Conservation (phyloP, 2,113 vertebrate genomes). For the Colius striatus region DNA sequence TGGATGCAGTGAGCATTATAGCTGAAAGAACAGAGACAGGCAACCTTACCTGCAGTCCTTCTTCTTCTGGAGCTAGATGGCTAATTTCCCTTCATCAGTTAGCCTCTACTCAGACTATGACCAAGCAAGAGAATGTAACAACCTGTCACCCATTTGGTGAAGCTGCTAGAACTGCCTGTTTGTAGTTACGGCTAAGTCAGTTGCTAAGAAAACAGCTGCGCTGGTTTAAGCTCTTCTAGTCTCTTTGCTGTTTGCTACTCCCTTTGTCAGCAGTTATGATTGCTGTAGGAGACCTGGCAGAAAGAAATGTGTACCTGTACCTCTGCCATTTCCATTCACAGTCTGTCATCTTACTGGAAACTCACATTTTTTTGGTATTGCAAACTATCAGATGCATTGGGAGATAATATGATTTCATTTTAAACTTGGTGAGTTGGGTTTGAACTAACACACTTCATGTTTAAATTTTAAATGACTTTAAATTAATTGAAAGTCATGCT, state of each 20-base stretch:
- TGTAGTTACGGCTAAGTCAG: not conserved
- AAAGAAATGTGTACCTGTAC: not conserved
- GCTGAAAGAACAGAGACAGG: not conserved
- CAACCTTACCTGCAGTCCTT: not conserved
- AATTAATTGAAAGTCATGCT: not conserved
- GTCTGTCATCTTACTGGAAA: not conserved
- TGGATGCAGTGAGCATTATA: not conserved
- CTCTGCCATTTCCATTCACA: not conserved
- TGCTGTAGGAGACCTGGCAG: not conserved
- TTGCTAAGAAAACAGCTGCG: slow-evolving; percentile 11
- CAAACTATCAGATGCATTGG: not conserved
- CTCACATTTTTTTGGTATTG: fast-evolving
- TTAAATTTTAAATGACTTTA: not conserved
- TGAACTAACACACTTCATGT: not conserved
- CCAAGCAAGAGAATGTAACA: not conserved
- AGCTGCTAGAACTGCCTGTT: not conserved
- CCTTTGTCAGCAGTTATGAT: not conserved
- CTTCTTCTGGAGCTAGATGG: not conserved
- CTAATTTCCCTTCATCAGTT: not conserved
- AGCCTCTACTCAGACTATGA: not conserved
- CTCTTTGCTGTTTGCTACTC: not conserved
- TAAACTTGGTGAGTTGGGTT: not conserved
- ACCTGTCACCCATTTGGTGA: not conserved
- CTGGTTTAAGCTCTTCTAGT: not conserved
- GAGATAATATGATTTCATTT: not conserved